A percentile compares a stretch with the other conserved stretches of the same genome.
Evolutionary conservation across 1,140 invertebrate species (phyloP).

Genomic region (Chlorops oryzae): DNA sequence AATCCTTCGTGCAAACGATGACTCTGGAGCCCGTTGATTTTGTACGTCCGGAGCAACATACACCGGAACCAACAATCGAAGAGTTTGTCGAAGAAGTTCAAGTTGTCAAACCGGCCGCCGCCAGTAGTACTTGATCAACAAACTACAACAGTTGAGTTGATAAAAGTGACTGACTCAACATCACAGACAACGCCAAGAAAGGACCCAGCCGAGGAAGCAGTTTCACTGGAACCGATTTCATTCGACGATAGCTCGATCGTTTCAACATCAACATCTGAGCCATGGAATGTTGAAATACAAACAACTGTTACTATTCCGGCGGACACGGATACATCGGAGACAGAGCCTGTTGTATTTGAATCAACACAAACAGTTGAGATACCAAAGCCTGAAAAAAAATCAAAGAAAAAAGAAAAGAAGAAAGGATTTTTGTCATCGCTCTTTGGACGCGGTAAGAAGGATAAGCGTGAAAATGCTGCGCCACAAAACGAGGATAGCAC

Average conservation of each 20-base stretch:
- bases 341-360: slow-evolving; percentile 35
- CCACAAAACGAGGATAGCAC: slow-evolving; percentile 1
- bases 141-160: slow-evolving; percentile 20
- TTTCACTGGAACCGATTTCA: background rate
- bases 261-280: slow-evolving; percentile 51
- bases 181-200: slow-evolving; percentile 49
- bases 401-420: slow-evolving; percentile 23
- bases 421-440: too few species aligned
- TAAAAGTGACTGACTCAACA: slow-evolving; percentile 42
- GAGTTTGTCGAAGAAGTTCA: slow-evolving; percentile 7
- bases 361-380: slow-evolving; percentile 40
- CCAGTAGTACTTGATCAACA: slow-evolving; percentile 16
- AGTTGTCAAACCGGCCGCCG: slow-evolving; percentile 17
- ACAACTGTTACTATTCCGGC: slow-evolving; percentile 56
- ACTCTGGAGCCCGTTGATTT: slow-evolving; percentile 35
- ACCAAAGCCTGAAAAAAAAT: slow-evolving; percentile 29
- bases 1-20: slow-evolving; percentile 48
- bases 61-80: slow-evolving; percentile 6
- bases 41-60: background rate
- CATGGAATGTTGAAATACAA: slow-evolving; percentile 58
- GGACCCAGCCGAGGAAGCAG: slow-evolving; percentile 16
- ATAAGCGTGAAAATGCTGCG: slow-evolving; percentile 1
- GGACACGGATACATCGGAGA: slow-evolving; percentile 41
- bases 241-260: slow-evolving; percentile 32
- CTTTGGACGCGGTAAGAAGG: too few species aligned